Conservation (phyloP, 2,888 invertebrate species). For the Diaphora mendica region DNA sequence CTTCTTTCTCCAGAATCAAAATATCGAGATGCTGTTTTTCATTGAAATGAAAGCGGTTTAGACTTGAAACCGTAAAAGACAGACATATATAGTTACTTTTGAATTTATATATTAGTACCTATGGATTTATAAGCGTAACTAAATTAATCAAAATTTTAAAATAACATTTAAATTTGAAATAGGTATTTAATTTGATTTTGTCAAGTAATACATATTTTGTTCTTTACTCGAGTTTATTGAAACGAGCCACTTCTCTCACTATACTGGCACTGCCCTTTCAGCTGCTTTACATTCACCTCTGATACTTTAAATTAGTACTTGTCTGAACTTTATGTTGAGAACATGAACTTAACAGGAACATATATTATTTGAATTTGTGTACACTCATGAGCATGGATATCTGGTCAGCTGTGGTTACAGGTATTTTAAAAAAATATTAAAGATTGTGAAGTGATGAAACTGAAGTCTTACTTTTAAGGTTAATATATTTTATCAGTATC, state of each 20-base stretch:
- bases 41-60: no score
- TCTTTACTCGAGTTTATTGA: neutral
- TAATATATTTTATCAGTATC: no score
- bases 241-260: constrained; percentile 26
- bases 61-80: no score
- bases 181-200: neutral
- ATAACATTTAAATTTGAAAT: no score
- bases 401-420: constrained; percentile 18
- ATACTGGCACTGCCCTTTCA: constrained; percentile 26
- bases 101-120: no score
- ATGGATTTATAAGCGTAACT: no score
- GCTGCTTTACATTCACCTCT: constrained; percentile 64
- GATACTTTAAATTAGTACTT: constrained; percentile 44
- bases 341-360: constrained; percentile 53
- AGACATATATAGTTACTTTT: no score
- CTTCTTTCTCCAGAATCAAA: no score
- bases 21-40: no score
- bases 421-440: neutral
- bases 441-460: neutral
- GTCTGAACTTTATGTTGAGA: constrained; percentile 48
- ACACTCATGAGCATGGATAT: constrained; percentile 19
- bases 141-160: no score
- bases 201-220: neutral
- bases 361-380: constrained; percentile 45
- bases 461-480: neutral